Evolutionary conservation across 2,888 invertebrate species (phyloP).

Genomic region (Agrypnus murinus): DNA sequence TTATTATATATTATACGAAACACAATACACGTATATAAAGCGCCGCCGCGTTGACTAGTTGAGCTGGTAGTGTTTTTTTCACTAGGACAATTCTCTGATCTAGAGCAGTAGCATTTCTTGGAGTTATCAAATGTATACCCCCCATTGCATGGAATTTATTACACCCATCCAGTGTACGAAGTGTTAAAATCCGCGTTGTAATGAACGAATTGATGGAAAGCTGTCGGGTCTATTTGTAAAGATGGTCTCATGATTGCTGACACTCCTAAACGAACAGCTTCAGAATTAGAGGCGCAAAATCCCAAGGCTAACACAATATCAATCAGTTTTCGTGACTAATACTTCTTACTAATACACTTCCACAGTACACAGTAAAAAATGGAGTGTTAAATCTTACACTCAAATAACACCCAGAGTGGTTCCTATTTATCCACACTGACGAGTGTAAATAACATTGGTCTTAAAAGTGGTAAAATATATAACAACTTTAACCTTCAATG

Average conservation of each 20-base stretch:
- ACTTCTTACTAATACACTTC: slow-evolving; percentile 32
- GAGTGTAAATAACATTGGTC: too few relatives aligned
- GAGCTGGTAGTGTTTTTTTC: slow-evolving; percentile 9
- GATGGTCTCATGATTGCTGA: too few relatives aligned
- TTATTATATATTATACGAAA: too few relatives aligned
- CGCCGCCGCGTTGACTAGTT: slow-evolving; percentile 6
- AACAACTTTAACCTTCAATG: too few relatives aligned
- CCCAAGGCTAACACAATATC: too few relatives aligned
- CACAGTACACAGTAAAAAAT: too few relatives aligned
- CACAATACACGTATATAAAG: too few relatives aligned
- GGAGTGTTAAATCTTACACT: too few relatives aligned
- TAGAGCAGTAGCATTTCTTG: slow-evolving; percentile 19
- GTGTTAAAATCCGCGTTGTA: slow-evolving; percentile 34
- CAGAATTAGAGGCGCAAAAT: slow-evolving; percentile 32
- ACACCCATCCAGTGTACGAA: slow-evolving; percentile 29
- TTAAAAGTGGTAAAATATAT: too few relatives aligned
- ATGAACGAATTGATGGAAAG: slow-evolving; percentile 24
- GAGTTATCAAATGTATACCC: slow-evolving; percentile 25
- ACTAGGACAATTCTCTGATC: slow-evolving; percentile 20
- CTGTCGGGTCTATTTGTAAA: too few relatives aligned
- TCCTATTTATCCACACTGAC: too few relatives aligned
- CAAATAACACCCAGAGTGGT: too few relatives aligned
- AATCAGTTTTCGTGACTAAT: slow-evolving; percentile 29
- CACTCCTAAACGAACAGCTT: slow-evolving; percentile 25
- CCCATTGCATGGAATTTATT: slow-evolving; percentile 25